Evolutionary conservation across 2,888 invertebrate species (phyloP).

Genomic region (Yponomeuta plumbellus): DNA sequence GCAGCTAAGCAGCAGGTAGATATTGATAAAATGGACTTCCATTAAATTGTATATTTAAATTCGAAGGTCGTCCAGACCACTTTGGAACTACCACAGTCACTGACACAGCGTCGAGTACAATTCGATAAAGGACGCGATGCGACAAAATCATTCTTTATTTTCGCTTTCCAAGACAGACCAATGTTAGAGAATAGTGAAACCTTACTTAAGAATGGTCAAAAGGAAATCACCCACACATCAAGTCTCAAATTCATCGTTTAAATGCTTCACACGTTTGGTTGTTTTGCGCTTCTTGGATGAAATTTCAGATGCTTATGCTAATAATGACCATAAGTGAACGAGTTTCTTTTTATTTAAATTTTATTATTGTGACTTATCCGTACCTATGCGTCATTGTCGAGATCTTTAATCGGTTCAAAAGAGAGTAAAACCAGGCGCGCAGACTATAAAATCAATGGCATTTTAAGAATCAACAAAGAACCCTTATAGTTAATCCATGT

Average conservation of each 20-base stretch:
- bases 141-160: neutral
- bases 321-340: neutral
- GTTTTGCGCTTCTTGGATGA: neutral
- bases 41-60: neutral
- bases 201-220: neutral
- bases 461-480: too few species aligned
- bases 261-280: neutral
- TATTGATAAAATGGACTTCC: neutral
- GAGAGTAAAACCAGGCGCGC: too few species aligned
- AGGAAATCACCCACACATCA: neutral
- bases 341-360: too few species aligned
- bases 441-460: too few species aligned
- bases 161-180: neutral
- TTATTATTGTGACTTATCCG: too few species aligned
- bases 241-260: neutral
- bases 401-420: too few species aligned
- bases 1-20: neutral
- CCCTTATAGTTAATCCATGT: too few species aligned
- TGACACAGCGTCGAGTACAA: neutral
- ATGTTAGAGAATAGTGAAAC: too few species aligned
- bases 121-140: neutral
- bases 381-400: too few species aligned
- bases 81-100: neutral
- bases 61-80: constrained; percentile 5
- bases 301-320: neutral